Percentiles rank a stretch among this genome's conserved stretches.
phyloP scores from a whole-genome alignment of 2,888 invertebrate genomes.

The Cepaea hortensis region DNA sequence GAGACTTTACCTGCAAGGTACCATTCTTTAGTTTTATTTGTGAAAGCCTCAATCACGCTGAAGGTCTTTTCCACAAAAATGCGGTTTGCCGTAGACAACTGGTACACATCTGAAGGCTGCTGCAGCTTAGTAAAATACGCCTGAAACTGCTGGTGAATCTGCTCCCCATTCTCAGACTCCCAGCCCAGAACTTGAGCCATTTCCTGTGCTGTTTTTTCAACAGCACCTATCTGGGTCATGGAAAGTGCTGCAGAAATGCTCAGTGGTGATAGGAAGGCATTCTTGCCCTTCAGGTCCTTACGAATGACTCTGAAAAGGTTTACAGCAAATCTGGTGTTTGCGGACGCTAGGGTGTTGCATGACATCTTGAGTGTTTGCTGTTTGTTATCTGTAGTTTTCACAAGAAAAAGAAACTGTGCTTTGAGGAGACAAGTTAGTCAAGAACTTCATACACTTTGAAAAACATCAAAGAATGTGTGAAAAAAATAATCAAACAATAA shows the following conservation, averaged over 20 bases:
- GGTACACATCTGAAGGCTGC: conserved; percentile 51
- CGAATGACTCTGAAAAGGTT: conserved; percentile 43
- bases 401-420: no score
- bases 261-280: conserved; percentile 75
- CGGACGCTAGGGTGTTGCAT: conserved; percentile 32
- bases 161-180: conserved; percentile 14
- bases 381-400: neutral
- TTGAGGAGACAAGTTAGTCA: no score
- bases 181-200: conserved; percentile 57
- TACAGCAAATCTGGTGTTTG: conserved; percentile 51
- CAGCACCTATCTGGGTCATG: conserved; percentile 76
- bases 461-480: no score
- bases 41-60: conserved; percentile 59
- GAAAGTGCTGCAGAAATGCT: conserved; percentile 75
- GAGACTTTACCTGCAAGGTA: conserved; percentile 40
- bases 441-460: no score
- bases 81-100: conserved; percentile 67
- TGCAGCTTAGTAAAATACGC: conserved; percentile 28
- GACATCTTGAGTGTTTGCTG: conserved; percentile 16
- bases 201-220: conserved; percentile 70
- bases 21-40: conserved; percentile 44
- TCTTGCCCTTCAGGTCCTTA: conserved; percentile 44
- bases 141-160: conserved; percentile 36
- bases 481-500: no score
- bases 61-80: conserved; percentile 60